Base-by-base conservation (phyloP, 2,797 vertebrate species). In the Lagodon rhomboides region DNA sequence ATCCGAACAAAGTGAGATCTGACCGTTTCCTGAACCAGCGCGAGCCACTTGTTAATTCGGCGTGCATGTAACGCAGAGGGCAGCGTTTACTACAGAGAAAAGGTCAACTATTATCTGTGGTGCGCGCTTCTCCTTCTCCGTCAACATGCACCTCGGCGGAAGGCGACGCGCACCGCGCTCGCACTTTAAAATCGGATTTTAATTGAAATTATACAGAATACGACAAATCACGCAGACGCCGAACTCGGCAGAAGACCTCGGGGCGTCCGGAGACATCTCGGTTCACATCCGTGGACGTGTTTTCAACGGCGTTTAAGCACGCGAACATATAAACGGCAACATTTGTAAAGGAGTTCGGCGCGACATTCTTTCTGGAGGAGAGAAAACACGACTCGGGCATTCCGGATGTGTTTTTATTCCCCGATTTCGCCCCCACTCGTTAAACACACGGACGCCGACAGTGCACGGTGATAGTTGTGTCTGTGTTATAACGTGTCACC, bases 251-350 rank as follows among this genome's bases (percentile, higher is more conserved):
- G 3, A 23, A 53, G 4, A 10, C 11, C 0, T 17, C 0, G 0
- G 0, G 0, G 0, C 18, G 25, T 23, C 0, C 1, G 4, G 5
- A 0, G 0, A 12, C 4, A 15, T 13, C 1, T n/a, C 0, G 2
- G 0, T 5, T 25, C 0, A 9, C 12, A 1, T 30, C 7, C 0
- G 2, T 0, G 3, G 9, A 2, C 3, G 18, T 20, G 77, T 51
- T 23, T 4, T 0, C 2, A 3, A 17, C 3, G 6, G 18, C 27
- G 0, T 13, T 8, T 18, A 2, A 16, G 9, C 20, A 16, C 18
- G 17, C n/a, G 2, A 12, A 17, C 0, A 1, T 15, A n/a, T 44
- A 87, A 88, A 65, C 13, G 3, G 22, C 1, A 0, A 0, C 0
- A 53, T 80, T 61, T 23, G 2, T 16, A 41, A 77, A 0, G 77